These are phyloP conservation scores for Hippocampus comes DNA, from an alignment of 2,113 vertebrate genomes.

Conservation along the genomic window DNA sequence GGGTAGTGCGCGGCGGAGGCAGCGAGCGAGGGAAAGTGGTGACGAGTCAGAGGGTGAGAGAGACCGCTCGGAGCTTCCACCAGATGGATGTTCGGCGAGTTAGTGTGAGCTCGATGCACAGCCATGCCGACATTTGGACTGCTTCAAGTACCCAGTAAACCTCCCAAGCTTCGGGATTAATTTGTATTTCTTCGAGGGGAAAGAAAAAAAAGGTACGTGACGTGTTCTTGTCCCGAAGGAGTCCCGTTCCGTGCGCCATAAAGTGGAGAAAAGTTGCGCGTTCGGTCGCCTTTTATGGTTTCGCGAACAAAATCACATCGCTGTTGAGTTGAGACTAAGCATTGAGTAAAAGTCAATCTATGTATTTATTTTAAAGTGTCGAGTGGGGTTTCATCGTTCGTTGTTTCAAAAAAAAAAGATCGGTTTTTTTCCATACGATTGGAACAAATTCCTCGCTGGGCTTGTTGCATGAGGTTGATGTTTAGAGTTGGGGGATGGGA, in stretches of 20 bases:
- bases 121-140: conserved; percentile 70
- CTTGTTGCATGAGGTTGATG: conserved; percentile 43
- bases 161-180: conserved; percentile 56
- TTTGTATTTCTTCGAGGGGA: conserved; percentile 17
- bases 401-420: background rate
- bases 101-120: conserved; percentile 27
- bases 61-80: conserved; percentile 11
- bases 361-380: background rate
- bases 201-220: conserved; percentile 51
- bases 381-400: background rate
- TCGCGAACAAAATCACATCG: conserved; percentile 16
- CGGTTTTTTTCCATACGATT: background rate
- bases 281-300: background rate
- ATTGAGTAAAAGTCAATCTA: background rate
- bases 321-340: background rate
- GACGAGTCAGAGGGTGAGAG: conserved; percentile 1
- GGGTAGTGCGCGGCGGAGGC: conserved; percentile 39
- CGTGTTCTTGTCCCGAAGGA: background rate
- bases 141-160: conserved; percentile 63
- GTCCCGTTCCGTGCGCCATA: background rate
- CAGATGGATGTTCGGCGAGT: conserved; percentile 39
- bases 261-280: conserved; percentile 9
- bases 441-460: conserved; percentile 31
- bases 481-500: conserved; percentile 67
- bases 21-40: conserved; percentile 17